Conservation (phyloP, 2,888 invertebrate genomes). For the Heliconius charithonia region DNA sequence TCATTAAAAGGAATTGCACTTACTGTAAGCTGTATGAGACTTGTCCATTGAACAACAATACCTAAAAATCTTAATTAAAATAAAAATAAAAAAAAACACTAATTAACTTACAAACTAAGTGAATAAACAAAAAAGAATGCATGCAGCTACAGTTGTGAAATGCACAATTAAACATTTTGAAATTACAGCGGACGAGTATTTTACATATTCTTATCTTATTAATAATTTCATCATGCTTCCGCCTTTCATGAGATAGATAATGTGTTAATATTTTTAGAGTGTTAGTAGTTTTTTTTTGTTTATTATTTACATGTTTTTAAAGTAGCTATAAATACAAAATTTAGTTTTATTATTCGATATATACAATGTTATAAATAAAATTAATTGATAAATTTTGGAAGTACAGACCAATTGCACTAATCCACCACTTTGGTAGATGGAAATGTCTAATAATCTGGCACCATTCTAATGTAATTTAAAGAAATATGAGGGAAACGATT, state of each 20-base stretch:
- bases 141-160: neutral
- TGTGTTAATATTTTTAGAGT: constrained; percentile 12
- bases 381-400: too few relatives aligned
- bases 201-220: neutral
- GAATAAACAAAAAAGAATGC: neutral
- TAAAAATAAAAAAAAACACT: neutral
- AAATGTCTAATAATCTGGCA: too few relatives aligned
- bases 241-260: neutral
- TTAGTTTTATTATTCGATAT: too few relatives aligned
- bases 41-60: neutral
- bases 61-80: neutral
- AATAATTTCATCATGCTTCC: constrained; percentile 5
- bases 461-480: too few relatives aligned
- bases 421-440: too few relatives aligned
- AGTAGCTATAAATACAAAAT: too few relatives aligned
- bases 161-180: neutral
- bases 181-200: neutral
- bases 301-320: too few relatives aligned
- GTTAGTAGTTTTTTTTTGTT: neutral
- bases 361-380: too few relatives aligned
- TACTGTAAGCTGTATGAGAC: neutral
- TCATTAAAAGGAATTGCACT: neutral
- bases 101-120: neutral
- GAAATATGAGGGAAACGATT: too few relatives aligned
- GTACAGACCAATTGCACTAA: too few relatives aligned